phyloP scores from a whole-genome alignment of 2,888 invertebrate species.

The Drosophila pullipes region DNA sequence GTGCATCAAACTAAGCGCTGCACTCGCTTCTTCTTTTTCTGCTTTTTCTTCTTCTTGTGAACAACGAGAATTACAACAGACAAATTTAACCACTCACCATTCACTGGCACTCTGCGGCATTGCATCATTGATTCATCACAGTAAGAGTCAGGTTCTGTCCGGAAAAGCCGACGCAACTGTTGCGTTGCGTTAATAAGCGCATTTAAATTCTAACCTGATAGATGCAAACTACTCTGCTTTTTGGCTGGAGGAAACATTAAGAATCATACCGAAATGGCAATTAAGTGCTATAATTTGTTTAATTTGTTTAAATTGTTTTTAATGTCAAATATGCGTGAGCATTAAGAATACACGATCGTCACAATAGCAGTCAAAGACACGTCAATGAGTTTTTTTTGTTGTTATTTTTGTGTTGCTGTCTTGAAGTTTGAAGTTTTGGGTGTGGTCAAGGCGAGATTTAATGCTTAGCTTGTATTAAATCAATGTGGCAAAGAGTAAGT shows the following conservation, averaged over 20 bases:
- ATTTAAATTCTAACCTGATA: slow-evolving; percentile 40
- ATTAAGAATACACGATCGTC: slow-evolving; percentile 45
- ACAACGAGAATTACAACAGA: slow-evolving; percentile 68
- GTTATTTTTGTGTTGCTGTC: neutral
- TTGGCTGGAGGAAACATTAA: slow-evolving; percentile 29
- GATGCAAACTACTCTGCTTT: slow-evolving; percentile 2
- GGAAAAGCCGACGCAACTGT: slow-evolving; percentile 19
- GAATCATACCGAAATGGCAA: slow-evolving; percentile 29
- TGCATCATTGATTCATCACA: slow-evolving; percentile 52
- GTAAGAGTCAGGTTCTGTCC: slow-evolving; percentile 36
- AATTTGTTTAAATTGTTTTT: slow-evolving; percentile 56
- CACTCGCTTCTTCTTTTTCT: slow-evolving; percentile 12
- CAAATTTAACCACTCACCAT: slow-evolving; percentile 32
- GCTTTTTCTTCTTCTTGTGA: slow-evolving; percentile 13
- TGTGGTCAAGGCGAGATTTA: slow-evolving; percentile 59
- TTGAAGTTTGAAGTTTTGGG: slow-evolving; percentile 19
- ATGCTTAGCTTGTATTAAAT: slow-evolving; percentile 68
- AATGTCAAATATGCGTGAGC: slow-evolving; percentile 61
- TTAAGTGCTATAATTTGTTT: slow-evolving; percentile 39
- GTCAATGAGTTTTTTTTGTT: slow-evolving; percentile 34
- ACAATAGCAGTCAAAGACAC: slow-evolving; percentile 38
- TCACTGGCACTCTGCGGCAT: slow-evolving; percentile 43
- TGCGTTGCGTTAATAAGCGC: slow-evolving; percentile 19
- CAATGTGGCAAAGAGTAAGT: slow-evolving; percentile 64
- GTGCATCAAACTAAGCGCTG: slow-evolving; percentile 47